Base-by-base conservation (phyloP, 1,140 invertebrate genomes). In the Leptestheria dahalacensis region DNA sequence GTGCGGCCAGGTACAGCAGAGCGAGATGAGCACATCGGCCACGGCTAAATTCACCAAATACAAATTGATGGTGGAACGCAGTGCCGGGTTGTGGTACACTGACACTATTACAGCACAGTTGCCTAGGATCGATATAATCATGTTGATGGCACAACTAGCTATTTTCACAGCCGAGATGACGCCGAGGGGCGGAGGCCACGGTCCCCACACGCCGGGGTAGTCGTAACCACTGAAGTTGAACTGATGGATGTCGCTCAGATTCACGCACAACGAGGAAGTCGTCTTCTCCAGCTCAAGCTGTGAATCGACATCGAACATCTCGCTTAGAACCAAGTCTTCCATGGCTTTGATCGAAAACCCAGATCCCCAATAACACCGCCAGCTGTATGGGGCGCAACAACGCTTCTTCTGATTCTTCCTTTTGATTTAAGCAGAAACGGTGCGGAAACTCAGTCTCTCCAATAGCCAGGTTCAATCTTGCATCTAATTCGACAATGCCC, bases 91-190 rank as follows among this genome's bases (percentile, higher is more conserved):
- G 9, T 70, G 70, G 26, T 72, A 65, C 3, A 77, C 74, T 11
- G 77, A 74, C 66, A 76, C 68, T 26, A 78, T 74, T 12, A 78
- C 76, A 23, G 73, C 68, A 18, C 73, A 62, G 63, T 78, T 78
- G 1, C 77, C 77, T 3, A 72, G 65, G 10, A 73, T 28, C 1
- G 73, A 72, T n/a, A 73, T 47, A 0, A 73, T 29, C 28, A 60
- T 60, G 21, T 15, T 61, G 2, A 65, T 33, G 1, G 68, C 63
- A 60, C 70, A 72, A 29, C 71, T 60, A 0, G 62, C 51, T 1
- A 71, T 67, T 64, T 74, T 73, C 25, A 71, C 21, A 11, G 63
- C 64, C 24, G 68, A 66, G 21, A 52, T 52, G 61, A 69, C 65
- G 66, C 65, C 69, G 6, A 62, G 48, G 0, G 62, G n/a, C 1